Percentiles rank a stretch among this genome's conserved stretches.
Evolutionary conservation across 2,888 invertebrate genomes (phyloP).

Genomic region (Aleiodes testaceus): DNA sequence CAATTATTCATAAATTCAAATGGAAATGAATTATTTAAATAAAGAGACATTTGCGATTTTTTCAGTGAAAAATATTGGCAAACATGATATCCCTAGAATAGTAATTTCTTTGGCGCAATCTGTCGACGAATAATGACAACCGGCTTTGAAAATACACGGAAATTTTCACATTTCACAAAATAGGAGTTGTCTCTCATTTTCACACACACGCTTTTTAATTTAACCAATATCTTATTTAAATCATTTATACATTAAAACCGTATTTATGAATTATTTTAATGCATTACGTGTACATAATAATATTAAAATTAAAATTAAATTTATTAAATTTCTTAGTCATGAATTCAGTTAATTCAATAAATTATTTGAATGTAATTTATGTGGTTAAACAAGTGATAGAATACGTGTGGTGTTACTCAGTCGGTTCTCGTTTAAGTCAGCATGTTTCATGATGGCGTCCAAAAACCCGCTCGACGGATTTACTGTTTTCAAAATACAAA

Average conservation of each 20-base stretch:
- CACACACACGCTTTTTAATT: conserved; percentile 12
- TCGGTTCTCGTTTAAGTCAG: conserved; percentile 16
- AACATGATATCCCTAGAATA: too few species aligned
- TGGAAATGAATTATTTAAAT: too few species aligned
- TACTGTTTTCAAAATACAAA: conserved; percentile 55
- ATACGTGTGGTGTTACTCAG: conserved; percentile 17
- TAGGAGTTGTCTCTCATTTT: conserved; percentile 8
- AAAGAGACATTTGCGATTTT: too few species aligned
- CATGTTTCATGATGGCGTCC: conserved; percentile 59
- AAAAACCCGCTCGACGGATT: conserved; percentile 55
- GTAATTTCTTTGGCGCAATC: neutral
- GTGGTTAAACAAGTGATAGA: conserved; percentile 14
- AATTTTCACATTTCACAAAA: conserved; percentile 20
- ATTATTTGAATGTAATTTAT: neutral
- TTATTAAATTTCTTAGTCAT: neutral
- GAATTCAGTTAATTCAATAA: conserved; percentile 12
- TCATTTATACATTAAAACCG: too few species aligned
- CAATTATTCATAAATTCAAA: too few species aligned
- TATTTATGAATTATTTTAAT: neutral
- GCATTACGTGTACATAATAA: neutral
- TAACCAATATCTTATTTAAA: neutral
- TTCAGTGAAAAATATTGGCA: too few species aligned
- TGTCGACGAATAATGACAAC: neutral
- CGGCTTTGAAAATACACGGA: conserved; percentile 1
- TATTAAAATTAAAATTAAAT: neutral